Conservation (phyloP, 53 echinoderm and acorn worm species). For the Echinarachnius parma region DNA sequence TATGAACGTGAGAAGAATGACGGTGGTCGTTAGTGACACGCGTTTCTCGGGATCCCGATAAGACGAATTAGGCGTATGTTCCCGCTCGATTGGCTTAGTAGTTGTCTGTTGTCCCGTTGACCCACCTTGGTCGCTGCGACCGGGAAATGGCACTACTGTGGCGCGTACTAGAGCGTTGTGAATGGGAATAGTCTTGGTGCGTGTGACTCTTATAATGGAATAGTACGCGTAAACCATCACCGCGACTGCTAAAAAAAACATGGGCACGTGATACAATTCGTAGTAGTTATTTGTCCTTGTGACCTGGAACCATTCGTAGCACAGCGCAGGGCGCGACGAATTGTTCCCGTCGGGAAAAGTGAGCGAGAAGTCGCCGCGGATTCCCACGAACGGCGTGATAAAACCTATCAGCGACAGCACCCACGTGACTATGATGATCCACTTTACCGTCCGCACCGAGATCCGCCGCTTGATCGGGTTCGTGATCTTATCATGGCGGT, state of each 20-base stretch:
- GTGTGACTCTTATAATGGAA: slow-evolving; percentile 61
- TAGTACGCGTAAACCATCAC: slow-evolving; percentile 77
- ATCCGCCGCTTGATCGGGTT: slow-evolving; percentile 62
- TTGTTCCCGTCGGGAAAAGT: slow-evolving; percentile 26
- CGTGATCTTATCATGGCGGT: slow-evolving; percentile 71
- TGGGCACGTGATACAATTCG: slow-evolving; percentile 69
- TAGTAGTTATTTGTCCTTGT: slow-evolving; percentile 65
- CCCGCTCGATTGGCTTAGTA: slow-evolving; percentile 43
- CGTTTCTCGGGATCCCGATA: slow-evolving; percentile 65
- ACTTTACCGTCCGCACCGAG: slow-evolving; percentile 57
- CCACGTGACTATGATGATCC: slow-evolving; percentile 74
- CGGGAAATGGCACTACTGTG: slow-evolving; percentile 35
- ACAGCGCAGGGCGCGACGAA: slow-evolving; percentile 41
- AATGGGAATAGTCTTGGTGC: slow-evolving; percentile 72
- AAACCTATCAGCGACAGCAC: slow-evolving; percentile 57
- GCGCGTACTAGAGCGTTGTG: slow-evolving; percentile 63
- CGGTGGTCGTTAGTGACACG: slow-evolving; percentile 65
- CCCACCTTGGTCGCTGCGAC: slow-evolving; percentile 30
- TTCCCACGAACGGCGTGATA: slow-evolving; percentile 66
- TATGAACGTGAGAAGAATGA: slow-evolving; percentile 64
- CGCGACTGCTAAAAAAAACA: slow-evolving; percentile 61
- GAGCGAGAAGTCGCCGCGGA: slow-evolving; percentile 31
- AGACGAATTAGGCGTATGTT: slow-evolving; percentile 43
- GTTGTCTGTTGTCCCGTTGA: no score
- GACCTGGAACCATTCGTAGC: slow-evolving; percentile 64